Evolutionary conservation across 2,888 invertebrate genomes (phyloP).

Genomic region (Habroteleia sp.): DNA sequence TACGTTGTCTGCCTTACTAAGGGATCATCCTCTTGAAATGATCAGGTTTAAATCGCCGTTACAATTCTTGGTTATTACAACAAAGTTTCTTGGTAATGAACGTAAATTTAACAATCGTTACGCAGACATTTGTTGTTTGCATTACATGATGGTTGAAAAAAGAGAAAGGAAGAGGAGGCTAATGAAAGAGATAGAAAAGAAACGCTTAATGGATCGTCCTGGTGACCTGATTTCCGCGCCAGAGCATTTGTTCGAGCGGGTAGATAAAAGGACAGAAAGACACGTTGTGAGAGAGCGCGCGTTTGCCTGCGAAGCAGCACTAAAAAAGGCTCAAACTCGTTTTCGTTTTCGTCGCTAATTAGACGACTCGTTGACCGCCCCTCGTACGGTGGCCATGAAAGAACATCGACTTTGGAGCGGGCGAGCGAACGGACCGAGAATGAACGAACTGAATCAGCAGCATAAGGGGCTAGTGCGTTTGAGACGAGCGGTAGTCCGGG

Average conservation of each 20-base stretch:
- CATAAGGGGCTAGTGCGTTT: slow-evolving; percentile 76
- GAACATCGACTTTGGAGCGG: slow-evolving; percentile 74
- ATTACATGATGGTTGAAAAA: background rate
- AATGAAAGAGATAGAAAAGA: slow-evolving; percentile 22
- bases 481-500: slow-evolving; percentile 79
- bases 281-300: slow-evolving; percentile 14
- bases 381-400: slow-evolving; percentile 78
- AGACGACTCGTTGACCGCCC: slow-evolving; percentile 81
- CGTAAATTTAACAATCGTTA: slow-evolving; percentile 17
- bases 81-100: slow-evolving; percentile 10
- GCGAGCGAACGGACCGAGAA: slow-evolving; percentile 67
- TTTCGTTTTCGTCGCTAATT: slow-evolving; percentile 82
- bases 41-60: slow-evolving; percentile 29
- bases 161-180: slow-evolving; percentile 13
- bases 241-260: slow-evolving; percentile 44
- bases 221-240: slow-evolving; percentile 70
- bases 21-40: slow-evolving; percentile 39
- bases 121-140: slow-evolving; percentile 13
- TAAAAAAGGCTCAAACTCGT: slow-evolving; percentile 80
- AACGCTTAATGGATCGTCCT: slow-evolving; percentile 66
- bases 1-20: slow-evolving; percentile 69
- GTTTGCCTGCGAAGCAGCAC: slow-evolving; percentile 57
- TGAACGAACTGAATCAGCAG: slow-evolving; percentile 68
- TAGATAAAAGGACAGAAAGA: slow-evolving; percentile 55
- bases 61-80: slow-evolving; percentile 3